These are phyloP conservation scores for Campopleginae sp. DNA, from an alignment of 2,888 invertebrate genomes.

Conservation along the genomic window DNA sequence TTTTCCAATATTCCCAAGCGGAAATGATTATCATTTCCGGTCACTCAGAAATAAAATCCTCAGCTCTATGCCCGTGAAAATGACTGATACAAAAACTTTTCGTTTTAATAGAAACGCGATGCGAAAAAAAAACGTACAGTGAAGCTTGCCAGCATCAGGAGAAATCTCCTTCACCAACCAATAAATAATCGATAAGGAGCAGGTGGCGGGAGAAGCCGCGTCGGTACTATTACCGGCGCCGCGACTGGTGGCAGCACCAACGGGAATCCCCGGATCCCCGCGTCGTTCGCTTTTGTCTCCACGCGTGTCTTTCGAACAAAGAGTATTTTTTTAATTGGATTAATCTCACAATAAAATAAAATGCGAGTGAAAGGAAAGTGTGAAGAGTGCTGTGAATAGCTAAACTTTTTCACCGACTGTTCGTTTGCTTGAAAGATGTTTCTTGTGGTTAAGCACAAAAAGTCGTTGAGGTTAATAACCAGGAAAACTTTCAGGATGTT, in stretches of 20 bases:
- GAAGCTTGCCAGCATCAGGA: background rate
- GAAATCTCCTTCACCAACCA: constrained; percentile 67
- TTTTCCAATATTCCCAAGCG: background rate
- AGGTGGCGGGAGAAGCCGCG: background rate
- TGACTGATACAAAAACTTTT: background rate
- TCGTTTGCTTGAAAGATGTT: constrained; percentile 1
- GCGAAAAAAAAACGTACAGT: background rate
- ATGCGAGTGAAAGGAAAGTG: background rate
- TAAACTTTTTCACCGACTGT: background rate
- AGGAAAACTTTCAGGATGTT: background rate
- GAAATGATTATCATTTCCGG: background rate
- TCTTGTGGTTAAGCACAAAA: background rate
- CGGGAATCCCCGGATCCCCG: constrained; percentile 5
- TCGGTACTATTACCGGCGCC: constrained; percentile 15
- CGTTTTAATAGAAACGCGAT: background rate
- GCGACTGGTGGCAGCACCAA: constrained; percentile 57
- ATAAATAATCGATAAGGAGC: constrained; percentile 54
- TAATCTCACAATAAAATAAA: background rate
- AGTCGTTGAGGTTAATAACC: constrained; percentile 10
- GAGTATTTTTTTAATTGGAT: background rate
- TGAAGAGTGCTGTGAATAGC: background rate
- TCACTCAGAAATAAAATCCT: background rate
- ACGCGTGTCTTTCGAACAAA: background rate
- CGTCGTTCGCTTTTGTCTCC: background rate
- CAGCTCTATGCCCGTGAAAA: background rate